Base-by-base conservation (phyloP, 2,797 vertebrate species). In the Mormyrus hasselquistii region DNA sequence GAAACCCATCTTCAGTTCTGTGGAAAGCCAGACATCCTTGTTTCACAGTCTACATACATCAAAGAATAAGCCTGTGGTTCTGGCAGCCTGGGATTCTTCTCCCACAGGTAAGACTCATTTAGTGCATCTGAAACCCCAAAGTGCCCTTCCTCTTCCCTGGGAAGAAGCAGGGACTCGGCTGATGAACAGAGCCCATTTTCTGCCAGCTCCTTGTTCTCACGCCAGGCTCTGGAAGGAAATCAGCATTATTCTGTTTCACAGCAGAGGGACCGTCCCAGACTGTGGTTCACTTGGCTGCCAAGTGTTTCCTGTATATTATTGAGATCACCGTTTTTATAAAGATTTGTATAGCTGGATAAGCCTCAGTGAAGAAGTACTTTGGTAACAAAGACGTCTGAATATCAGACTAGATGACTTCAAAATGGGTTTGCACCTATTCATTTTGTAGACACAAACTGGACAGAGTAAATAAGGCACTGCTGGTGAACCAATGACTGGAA, bases 111-210 rank as follows among this genome's bases (percentile, higher is more conserved):
- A 76, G 88, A 91, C 25, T 29, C 25, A 88, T 52, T 10, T 55
- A 4, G 55, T 1, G 19, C 57, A 87, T 52, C 49, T 52, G 14
- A 47, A 53, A 89, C 52, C 69, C 22, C 25, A 47, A 83, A 90
- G 69, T 16, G 1, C 25, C 25, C 25, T 29, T 29, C 25, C 10
- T 92, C 89, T 88, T 89, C 89, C 41, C 89, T 73, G 55, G 88
- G 73, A 62, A 76, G 73, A 16, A 84, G 29, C 22, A 73, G 44
- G 12, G 93, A 91, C 22, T 90, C 93, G 83, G 90, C 92, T 34
- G 90, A 90, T 2, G 91, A 93, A 84, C 90, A 92, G 57, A 89
- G 89, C 87, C 76, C 90, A 83, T 91, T 92, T 86, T 90, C 92
- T 88, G 65, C 59, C 57, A 86, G 41, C 7, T 14, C 53, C 47